These are phyloP conservation scores for Leucoraja ocellata DNA, from an alignment of 2,797 vertebrate genomes.

Conservation along the genomic window DNA sequence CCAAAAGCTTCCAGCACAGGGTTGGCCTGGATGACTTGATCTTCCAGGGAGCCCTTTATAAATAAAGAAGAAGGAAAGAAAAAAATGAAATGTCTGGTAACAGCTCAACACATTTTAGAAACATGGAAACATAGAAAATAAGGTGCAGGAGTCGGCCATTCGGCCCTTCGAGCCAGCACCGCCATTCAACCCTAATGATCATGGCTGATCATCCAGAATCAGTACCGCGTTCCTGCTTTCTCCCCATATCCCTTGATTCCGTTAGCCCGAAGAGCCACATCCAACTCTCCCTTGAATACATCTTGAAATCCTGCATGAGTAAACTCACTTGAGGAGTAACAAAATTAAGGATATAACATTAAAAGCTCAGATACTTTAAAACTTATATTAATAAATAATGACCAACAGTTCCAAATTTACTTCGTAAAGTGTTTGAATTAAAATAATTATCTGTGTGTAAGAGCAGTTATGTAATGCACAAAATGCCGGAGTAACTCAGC, in stretches of 20 bases:
- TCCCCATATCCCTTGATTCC: too few species aligned
- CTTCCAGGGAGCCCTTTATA: slow-evolving; percentile 53
- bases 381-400: not conserved
- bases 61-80: slow-evolving; percentile 31
- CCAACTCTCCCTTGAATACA: too few species aligned
- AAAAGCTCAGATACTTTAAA: not conserved
- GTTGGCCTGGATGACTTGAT: slow-evolving; percentile 61
- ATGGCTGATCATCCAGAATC: too few species aligned
- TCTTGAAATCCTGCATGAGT: not conserved
- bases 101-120: not conserved
- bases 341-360: not conserved
- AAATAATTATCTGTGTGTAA: not conserved
- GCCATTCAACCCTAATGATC: too few species aligned
- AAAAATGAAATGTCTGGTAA: not conserved
- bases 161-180: too few species aligned
- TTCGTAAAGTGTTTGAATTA: not conserved
- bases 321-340: not conserved
- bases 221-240: too few species aligned
- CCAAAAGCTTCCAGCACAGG: slow-evolving; percentile 58
- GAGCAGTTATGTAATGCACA: not conserved
- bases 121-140: too few species aligned
- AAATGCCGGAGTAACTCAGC: too few species aligned
- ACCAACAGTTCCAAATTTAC: not conserved
- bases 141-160: too few species aligned
- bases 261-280: too few species aligned